phyloP scores from a whole-genome alignment of 2,113 vertebrate genomes.

The Thamnophis sirtalis region DNA sequence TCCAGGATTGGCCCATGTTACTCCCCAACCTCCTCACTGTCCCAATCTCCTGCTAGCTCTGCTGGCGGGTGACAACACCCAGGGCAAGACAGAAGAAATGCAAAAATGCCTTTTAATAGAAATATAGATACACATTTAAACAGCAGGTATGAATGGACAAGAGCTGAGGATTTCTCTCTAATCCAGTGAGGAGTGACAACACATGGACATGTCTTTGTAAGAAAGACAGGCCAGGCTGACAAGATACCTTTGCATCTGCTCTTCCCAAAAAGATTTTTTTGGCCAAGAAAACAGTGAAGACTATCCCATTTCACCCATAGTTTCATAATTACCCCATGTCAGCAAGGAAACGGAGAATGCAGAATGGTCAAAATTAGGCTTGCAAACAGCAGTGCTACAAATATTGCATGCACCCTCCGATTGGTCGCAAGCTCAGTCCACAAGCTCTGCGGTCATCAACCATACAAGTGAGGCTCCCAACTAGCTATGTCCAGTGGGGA shows the following conservation, averaged over 20 bases:
- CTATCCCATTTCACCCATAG: background rate
- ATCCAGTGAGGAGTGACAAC: background rate
- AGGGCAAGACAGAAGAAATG: conserved; percentile 35
- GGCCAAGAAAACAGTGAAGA: background rate
- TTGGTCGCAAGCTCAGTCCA: no score
- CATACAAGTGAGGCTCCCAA: background rate
- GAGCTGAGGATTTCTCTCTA: background rate
- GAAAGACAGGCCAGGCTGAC: background rate
- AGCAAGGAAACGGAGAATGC: background rate
- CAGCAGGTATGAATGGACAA: background rate
- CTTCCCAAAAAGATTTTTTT: no score
- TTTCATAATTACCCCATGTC: background rate
- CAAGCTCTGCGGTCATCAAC: no score
- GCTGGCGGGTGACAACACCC: background rate
- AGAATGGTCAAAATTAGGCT: background rate
- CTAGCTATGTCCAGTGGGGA: background rate
- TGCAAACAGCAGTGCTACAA: background rate
- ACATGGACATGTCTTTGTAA: background rate
- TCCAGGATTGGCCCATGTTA: no score
- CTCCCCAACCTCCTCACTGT: no score
- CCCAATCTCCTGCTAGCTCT: no score
- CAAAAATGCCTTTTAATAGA: conserved; percentile 68
- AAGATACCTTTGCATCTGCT: background rate
- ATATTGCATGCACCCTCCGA: background rate
- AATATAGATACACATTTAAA: conserved; percentile 76